These are phyloP conservation scores for Chamaetylas fuelleborni DNA, from an alignment of 2,113 vertebrate genomes.

Conservation along the genomic window DNA sequence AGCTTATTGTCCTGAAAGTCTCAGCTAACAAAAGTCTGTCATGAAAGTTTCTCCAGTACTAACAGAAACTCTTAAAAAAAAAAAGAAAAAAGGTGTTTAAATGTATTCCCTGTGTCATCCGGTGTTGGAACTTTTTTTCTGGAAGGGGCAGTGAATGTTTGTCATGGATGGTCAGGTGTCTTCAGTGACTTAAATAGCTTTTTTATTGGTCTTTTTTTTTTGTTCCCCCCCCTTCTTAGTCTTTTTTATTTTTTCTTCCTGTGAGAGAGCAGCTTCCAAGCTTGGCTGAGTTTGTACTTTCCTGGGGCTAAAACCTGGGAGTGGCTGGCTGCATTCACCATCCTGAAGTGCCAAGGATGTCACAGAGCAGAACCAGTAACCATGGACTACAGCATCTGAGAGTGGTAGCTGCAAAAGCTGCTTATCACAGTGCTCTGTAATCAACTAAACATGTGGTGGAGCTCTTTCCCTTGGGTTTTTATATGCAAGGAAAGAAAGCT, in stretches of 20 bases:
- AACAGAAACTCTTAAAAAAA: neutral
- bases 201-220: neutral
- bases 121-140: neutral
- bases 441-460: neutral
- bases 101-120: neutral
- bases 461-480: neutral
- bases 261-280: neutral
- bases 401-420: neutral
- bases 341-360: neutral
- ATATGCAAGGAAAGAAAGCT: neutral
- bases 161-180: neutral
- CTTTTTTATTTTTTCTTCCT: accelerated
- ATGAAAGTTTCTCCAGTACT: neutral
- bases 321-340: neutral
- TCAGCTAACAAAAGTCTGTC: neutral
- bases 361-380: neutral
- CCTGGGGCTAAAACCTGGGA: neutral
- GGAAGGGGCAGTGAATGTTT: neutral
- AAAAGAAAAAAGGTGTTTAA: neutral
- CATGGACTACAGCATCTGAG: neutral
- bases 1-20: neutral
- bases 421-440: neutral
- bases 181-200: neutral
- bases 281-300: neutral
- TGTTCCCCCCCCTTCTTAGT: no score